These are phyloP conservation scores for Hemiscyllium ocellatum DNA, from an alignment of 2,113 vertebrate genomes.

Conservation along the genomic window DNA sequence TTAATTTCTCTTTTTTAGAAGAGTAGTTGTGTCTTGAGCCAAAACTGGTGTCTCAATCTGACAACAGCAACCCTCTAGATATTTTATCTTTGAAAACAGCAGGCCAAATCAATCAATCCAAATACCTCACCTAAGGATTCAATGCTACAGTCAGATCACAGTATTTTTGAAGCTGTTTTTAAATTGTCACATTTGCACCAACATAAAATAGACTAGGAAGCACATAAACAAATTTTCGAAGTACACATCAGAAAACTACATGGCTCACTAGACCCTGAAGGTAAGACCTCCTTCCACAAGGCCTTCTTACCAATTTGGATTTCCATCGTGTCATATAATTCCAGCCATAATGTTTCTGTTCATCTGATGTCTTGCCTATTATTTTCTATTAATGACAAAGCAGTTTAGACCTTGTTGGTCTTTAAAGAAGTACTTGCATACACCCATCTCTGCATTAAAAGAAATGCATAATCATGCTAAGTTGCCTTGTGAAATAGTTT, in stretches of 20 bases:
- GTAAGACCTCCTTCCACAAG: neutral
- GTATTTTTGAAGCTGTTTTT: neutral
- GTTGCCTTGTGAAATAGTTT: neutral
- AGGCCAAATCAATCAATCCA: conserved; percentile 2
- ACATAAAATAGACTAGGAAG: neutral
- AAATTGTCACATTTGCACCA: neutral
- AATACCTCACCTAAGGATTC: neutral
- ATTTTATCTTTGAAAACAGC: neutral
- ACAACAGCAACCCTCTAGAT: neutral
- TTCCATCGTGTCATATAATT: neutral
- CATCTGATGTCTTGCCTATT: neutral
- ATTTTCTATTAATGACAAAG: neutral
- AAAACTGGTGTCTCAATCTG: conserved; percentile 13
- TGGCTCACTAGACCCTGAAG: neutral
- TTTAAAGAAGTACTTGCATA: neutral
- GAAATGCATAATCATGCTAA: neutral
- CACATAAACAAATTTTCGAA: neutral
- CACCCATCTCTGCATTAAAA: neutral
- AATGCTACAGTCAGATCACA: neutral
- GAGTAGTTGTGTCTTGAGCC: neutral
- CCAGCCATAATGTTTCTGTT: neutral
- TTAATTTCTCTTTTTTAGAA: neutral
- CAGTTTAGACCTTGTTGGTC: conserved; percentile 2
- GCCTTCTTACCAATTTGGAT: neutral
- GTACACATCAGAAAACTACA: neutral